Conservation (phyloP, 2,113 vertebrate species). For the Trichechus manatus region DNA sequence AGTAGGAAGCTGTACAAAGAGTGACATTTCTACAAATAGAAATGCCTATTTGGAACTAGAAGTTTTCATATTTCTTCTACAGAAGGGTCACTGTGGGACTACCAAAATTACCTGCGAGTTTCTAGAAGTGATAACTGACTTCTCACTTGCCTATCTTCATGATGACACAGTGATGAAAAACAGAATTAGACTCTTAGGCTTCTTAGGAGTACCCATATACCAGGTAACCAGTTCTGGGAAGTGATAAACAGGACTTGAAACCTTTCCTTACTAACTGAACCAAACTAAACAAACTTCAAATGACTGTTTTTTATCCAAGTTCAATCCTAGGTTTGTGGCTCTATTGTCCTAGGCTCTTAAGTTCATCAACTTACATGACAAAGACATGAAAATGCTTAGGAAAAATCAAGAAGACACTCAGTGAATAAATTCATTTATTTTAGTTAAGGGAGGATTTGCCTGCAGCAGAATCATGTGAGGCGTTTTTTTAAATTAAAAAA, state of each 20-base stretch:
- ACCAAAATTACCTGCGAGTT: slow-evolving; percentile 47
- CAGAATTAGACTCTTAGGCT: background rate
- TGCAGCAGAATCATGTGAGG: background rate
- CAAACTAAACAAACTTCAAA: background rate
- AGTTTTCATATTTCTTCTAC: slow-evolving; percentile 45
- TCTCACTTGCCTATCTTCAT: background rate
- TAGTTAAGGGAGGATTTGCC: background rate
- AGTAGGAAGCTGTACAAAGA: background rate
- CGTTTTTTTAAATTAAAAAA: background rate
- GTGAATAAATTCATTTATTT: slow-evolving; percentile 32
- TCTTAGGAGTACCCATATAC: background rate
- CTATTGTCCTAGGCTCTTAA: background rate
- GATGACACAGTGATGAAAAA: slow-evolving; percentile 42
- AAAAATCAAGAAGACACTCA: slow-evolving; percentile 47
- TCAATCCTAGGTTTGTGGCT: slow-evolving; percentile 29
- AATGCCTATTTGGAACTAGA: background rate
- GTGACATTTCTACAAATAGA: background rate
- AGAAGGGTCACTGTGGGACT: background rate
- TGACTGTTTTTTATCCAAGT: background rate
- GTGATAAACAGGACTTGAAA: slow-evolving; percentile 22
- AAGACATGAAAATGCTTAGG: slow-evolving; percentile 18
- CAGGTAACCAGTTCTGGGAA: slow-evolving; percentile 2
- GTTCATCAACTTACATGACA: slow-evolving; percentile 7
- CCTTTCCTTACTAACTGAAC: slow-evolving; percentile 19
- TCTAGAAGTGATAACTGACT: slow-evolving; percentile 25